Percentiles rank a stretch among this genome's conserved stretches.
Evolutionary conservation across 2,797 vertebrate species (phyloP).

Genomic region (Sebastes iracundus): DNA sequence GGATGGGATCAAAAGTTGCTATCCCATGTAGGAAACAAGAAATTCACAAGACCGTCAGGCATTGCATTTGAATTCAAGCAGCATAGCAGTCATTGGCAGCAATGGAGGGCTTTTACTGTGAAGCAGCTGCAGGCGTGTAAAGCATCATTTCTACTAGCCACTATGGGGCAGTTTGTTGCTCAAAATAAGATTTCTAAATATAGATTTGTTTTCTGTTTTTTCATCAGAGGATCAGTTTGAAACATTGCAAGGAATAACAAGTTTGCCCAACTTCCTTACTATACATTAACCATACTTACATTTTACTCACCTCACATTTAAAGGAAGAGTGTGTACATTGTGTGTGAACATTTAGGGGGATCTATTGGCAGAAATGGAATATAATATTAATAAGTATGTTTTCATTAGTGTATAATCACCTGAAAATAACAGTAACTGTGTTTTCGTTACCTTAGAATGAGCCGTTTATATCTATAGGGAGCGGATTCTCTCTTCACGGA

Average conservation of each 20-base stretch:
- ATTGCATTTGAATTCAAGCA: background rate
- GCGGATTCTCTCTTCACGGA: no score
- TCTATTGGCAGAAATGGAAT: no score
- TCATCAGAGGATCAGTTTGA: background rate
- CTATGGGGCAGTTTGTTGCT: background rate
- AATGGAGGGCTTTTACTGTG: background rate
- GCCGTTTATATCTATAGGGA: no score
- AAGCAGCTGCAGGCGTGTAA: conserved; percentile 5
- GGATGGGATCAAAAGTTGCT: background rate
- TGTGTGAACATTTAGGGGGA: no score
- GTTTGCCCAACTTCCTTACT: background rate
- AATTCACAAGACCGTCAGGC: background rate
- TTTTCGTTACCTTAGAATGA: no score
- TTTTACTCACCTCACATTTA: background rate
- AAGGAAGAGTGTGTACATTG: no score
- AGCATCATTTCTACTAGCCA: background rate
- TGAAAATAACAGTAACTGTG: no score
- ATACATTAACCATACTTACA: background rate
- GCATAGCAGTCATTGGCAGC: background rate
- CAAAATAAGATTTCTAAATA: background rate
- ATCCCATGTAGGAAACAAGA: background rate
- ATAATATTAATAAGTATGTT: no score
- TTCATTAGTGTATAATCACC: no score
- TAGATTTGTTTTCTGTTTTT: background rate
- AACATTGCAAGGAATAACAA: background rate